Percentiles rank a stretch among this genome's conserved stretches.
phyloP scores from a whole-genome alignment of 1,140 invertebrate species.

The Choristoneura fumiferana region DNA sequence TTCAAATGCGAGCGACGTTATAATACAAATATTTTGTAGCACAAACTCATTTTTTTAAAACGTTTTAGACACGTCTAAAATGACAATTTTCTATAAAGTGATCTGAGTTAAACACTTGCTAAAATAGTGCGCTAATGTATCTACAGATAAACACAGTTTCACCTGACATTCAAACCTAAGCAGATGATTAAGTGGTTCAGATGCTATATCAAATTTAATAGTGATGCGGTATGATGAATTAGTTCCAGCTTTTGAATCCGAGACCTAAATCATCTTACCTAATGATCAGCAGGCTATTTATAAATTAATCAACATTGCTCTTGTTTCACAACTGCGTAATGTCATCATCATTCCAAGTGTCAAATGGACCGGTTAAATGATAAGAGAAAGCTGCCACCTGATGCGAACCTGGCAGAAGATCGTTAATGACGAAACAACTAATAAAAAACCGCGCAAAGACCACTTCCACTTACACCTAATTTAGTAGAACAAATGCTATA shows the following conservation, averaged over 20 bases:
- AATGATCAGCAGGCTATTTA: conserved; percentile 15
- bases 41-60: too few relatives aligned
- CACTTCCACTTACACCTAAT: conserved; percentile 26
- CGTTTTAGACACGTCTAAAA: too few relatives aligned
- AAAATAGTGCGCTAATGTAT: too few relatives aligned
- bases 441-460: conserved; percentile 14
- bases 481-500: conserved; percentile 38
- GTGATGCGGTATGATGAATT: neutral
- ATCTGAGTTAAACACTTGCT: too few relatives aligned
- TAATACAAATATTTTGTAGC: too few relatives aligned
- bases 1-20: too few relatives aligned
- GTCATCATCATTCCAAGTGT: conserved; percentile 30
- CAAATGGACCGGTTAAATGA: conserved; percentile 33
- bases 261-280: neutral
- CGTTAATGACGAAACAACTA: conserved; percentile 9
- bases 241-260: neutral
- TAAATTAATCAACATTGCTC: conserved; percentile 26
- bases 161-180: too few relatives aligned
- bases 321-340: conserved; percentile 32
- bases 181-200: neutral
- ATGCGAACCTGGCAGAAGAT: neutral
- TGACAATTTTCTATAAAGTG: too few relatives aligned
- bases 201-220: neutral
- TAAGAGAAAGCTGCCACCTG: conserved; percentile 29
- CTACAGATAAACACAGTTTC: too few relatives aligned